Conservation (phyloP, 1,140 invertebrate genomes). For the Macrotrachela quadricornifera region DNA sequence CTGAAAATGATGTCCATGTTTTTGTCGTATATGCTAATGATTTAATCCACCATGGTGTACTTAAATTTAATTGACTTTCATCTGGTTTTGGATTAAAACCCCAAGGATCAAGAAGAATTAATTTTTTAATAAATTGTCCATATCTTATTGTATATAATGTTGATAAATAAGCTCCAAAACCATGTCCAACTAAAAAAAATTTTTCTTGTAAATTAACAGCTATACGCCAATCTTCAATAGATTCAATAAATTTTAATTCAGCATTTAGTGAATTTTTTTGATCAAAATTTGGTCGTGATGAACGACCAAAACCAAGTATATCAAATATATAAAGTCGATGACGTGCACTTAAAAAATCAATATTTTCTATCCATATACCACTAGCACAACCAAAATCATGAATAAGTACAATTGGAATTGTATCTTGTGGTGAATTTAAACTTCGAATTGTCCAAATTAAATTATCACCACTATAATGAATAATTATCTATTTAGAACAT, state of each 20-base stretch:
- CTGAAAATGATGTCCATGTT: conserved; percentile 72
- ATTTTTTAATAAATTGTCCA: conserved; percentile 49
- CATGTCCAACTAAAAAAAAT: conserved; percentile 79
- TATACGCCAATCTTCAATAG: conserved; percentile 78
- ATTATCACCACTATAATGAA: too few species aligned
- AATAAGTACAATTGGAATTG: conserved; percentile 54
- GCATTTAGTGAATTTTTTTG: conserved; percentile 51
- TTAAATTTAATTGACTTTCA: conserved; percentile 32
- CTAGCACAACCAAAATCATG: conserved; percentile 80
- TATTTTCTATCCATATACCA: conserved; percentile 69
- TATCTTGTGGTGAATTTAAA: conserved; percentile 1
- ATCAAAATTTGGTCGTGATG: conserved; percentile 58
- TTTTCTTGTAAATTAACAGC: conserved; percentile 52
- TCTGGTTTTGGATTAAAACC: conserved; percentile 60
- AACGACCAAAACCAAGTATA: conserved; percentile 73
- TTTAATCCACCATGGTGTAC: conserved; percentile 47
- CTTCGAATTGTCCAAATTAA: conserved; percentile 9
- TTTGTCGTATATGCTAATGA: conserved; percentile 37
- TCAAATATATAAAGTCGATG: conserved; percentile 73
- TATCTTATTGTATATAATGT: conserved; percentile 56
- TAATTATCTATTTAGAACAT: too few species aligned
- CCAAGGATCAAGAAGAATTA: conserved; percentile 88
- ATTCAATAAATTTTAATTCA: conserved; percentile 65
- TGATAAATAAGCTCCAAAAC: conserved; percentile 76
- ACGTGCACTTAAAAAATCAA: too few species aligned